Evolutionary conservation across 1,140 invertebrate species (phyloP).

Genomic region (Eriocheir sinensis): DNA sequence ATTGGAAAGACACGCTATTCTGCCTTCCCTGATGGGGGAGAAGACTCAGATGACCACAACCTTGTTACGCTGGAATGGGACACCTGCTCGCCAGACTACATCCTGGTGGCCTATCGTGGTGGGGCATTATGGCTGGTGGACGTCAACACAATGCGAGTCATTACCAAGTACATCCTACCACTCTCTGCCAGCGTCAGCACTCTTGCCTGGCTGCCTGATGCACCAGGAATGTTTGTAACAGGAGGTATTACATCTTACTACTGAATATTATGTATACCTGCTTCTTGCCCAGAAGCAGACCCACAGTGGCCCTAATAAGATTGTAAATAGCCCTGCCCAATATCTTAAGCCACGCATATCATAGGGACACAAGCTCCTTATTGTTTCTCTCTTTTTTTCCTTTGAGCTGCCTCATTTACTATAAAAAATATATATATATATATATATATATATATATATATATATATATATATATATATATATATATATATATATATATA

Average conservation of each 20-base stretch:
- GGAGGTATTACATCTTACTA: constrained; percentile 56
- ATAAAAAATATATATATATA: no score
- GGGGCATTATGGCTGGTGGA: constrained; percentile 82
- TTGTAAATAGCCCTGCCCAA: no score
- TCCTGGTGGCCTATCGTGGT: constrained; percentile 81
- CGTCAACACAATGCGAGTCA: constrained; percentile 80
- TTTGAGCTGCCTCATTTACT: no score
- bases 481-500: not conserved
- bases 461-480: no score
- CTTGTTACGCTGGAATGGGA: constrained; percentile 82
- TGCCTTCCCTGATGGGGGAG: constrained; percentile 65
- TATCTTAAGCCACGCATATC: no score
- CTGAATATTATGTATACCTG: no score
- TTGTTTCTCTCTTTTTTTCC: no score
- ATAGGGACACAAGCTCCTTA: no score
- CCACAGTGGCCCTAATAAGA: no score
- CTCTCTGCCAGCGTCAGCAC: constrained; percentile 81
- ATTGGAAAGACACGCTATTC: constrained; percentile 76
- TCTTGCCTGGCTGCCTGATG: constrained; percentile 82
- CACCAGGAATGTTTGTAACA: constrained; percentile 83
- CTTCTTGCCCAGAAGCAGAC: no score
- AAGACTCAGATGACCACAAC: constrained; percentile 77
- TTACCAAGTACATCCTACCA: constrained; percentile 81
- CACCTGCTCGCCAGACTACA: constrained; percentile 82
- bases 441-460: no score